Base-by-base conservation (phyloP, 2,888 invertebrate genomes). In the Suillia variegata region DNA sequence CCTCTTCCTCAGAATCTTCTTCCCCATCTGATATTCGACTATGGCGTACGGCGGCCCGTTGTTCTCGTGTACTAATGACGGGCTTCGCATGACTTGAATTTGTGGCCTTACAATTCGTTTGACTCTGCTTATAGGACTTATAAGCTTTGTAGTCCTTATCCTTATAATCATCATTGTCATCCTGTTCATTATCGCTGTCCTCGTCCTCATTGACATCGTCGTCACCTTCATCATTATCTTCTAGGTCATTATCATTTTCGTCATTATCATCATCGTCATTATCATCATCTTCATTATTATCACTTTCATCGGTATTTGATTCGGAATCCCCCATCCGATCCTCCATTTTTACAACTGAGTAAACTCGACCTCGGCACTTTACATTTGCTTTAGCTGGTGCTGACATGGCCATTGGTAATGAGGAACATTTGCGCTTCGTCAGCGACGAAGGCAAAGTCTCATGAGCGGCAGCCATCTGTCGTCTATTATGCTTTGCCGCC, bases 251-350 rank as follows among this genome's bases (percentile, higher is more conserved):
- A 8, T 66, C 66, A 2, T 68, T 62, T 2, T 64, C 59, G 21
- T 63, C 57, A 24, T 66, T 56, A 8, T 66, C 66, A 2, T 68
- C 63, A 2, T 64, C 59, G 17, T 65, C 58, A 51, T 67, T 59
- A n/a, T 64, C 64, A 10, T 61, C 62, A 24, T 60, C 26, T 33
- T 63, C 53, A 8, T 56, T 33, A 2, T 62, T 53, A 48, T 52
- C 56, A 18, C 45, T 45, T 13, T 38, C 38, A 12, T 38, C 59
- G 15, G 45, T 53, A 48, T 63, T 59, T 56, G 21, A 56, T 67
- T 67, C 57, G 24, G 51, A 45, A 38, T 76, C 82, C 81, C 82
- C 82, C 81, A 81, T 76, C 79, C 80, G 63, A 82, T 82, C 81
- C 79, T 80, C 81, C 81, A 74, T 65, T 67, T 75, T 71, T 58